Evolutionary conservation across 1,140 invertebrate genomes (phyloP), one percentile per base, ranked within the genome.

Genomic region (Stratiolaelaps scimitus): DNA sequence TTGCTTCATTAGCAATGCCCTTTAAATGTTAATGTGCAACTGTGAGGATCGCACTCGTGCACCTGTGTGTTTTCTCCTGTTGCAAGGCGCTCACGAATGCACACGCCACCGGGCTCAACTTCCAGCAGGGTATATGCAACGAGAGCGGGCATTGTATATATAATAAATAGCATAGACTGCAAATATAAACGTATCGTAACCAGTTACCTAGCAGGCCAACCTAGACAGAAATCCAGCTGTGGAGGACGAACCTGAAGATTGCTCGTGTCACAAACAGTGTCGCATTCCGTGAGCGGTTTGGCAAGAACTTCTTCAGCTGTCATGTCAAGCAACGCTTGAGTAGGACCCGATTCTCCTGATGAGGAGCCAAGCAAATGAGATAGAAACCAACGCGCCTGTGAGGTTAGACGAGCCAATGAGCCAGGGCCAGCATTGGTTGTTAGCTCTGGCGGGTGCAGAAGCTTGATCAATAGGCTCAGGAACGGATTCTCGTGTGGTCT

Each of bases 401-500:
- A 17, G 6, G 53, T 29, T 23, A 60, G 23, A 29, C 53, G 26
- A n/a, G 53, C 53, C 34, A 60, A 60, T 17, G 53, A 60, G 26
- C 34, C 34, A 40, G 34, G 34, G 34, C 34, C 34, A 4, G 34
- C 34, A 6, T 40, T 40, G 10, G 53, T 60, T 23, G 15, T 23
- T 17, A 20, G 26, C 26, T 60, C 53, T 2, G 53, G 23, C 23
- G 53, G 53, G 34, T 60, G 53, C 10, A 60, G 53, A 26, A 60
- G 53, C 20, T 60, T 60, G 4, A 60, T 60, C 13, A 60, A 34
- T 17, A 60, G 23, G 34, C 53, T 60, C 53, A 60, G 53, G 34
- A 60, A 60, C 15, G 53, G 53, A 10, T 60, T 60, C 10, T 19
- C 34, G 34, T 40, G 34, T 40, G 34, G 34, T 10, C 34, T 40